Base-by-base conservation (phyloP, 2,113 vertebrate species). In the Gymnogyps californianus region DNA sequence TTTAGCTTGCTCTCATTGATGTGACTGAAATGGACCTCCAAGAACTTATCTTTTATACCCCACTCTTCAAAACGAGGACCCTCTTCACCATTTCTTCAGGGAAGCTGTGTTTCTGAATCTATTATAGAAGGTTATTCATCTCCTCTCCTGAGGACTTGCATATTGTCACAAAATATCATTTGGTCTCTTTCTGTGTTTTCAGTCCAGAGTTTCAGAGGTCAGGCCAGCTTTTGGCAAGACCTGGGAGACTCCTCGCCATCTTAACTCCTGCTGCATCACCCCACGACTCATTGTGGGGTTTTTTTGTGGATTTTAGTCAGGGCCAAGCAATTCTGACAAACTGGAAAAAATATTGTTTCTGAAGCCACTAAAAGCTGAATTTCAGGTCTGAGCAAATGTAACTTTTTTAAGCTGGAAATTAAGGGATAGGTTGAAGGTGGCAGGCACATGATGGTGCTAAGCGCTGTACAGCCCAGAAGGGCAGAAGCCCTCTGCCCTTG, bases 1-100 rank as follows among this genome's bases (percentile, higher is more conserved):
- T 95, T 96, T 96, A 93, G 44, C 65, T 64, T 70, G 13, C 5
- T 83, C 6, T 92, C 72, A 69, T 59, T 71, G 32, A 21, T 16
- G 31, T 69, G 74, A 61, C 79, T 77, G 87, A 87, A 82, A 85
- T 2, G 24, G 77, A 82, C 61, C 74, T 94, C 77, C 86, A 91
- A 76, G 61, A 93, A 89, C 40, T 66, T 66, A 19, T 82, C 61
- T 92, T 84, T 87, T 79, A 58, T 31, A 69, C 4, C 6, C 13
- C 6, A 21, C 16, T 66, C 29, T 89, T 74, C 59, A 89, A 52
- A 93, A 89, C 34, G 13, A 89, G 47, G 26, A 54, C 54, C 36
- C 7, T 66, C 14, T 91, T 82, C 26, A 20, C 28, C 32, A 28
- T 34, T 86, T 92, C n/a, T 79, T 65, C 34, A 46, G 79, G 62